A percentile compares a stretch with the other conserved stretches of the same genome.
Conservation (phyloP, 2,888 invertebrate genomes). For the Mythimna loreyi region DNA sequence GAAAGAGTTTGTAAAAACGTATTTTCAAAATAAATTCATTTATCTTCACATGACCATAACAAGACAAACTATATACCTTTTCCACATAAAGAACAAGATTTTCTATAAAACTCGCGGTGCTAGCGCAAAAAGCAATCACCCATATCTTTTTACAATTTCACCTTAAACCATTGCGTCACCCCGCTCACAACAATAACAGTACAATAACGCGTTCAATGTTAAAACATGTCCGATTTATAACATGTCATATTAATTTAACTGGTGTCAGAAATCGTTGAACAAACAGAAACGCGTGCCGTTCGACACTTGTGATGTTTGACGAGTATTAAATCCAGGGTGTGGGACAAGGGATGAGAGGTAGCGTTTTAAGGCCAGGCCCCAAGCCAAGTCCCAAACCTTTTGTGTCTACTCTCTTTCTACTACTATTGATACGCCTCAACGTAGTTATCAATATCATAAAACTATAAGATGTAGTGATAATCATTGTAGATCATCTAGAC, state of each 20-base stretch:
- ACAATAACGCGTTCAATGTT: constrained; percentile 24
- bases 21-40: too few relatives aligned
- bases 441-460: too few relatives aligned
- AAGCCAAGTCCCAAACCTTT: too few relatives aligned
- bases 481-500: too few relatives aligned
- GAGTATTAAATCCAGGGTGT: constrained; percentile 49
- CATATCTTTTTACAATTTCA: neutral
- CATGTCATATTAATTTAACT: constrained; percentile 55
- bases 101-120: too few relatives aligned
- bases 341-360: neutral
- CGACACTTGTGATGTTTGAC: constrained; percentile 60
- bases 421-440: too few relatives aligned
- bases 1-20: too few relatives aligned
- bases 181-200: constrained; percentile 1
- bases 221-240: constrained; percentile 37
- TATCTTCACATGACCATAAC: too few relatives aligned
- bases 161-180: constrained; percentile 6
- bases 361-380: constrained; percentile 10
- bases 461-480: too few relatives aligned
- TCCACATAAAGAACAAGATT: too few relatives aligned
- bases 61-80: too few relatives aligned
- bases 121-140: neutral
- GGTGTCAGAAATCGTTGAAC: constrained; percentile 65
- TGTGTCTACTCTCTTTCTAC: too few relatives aligned
- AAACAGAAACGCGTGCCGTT: constrained; percentile 63